Conservation (phyloP, 2,113 vertebrate species). For the Mus musculus region DNA sequence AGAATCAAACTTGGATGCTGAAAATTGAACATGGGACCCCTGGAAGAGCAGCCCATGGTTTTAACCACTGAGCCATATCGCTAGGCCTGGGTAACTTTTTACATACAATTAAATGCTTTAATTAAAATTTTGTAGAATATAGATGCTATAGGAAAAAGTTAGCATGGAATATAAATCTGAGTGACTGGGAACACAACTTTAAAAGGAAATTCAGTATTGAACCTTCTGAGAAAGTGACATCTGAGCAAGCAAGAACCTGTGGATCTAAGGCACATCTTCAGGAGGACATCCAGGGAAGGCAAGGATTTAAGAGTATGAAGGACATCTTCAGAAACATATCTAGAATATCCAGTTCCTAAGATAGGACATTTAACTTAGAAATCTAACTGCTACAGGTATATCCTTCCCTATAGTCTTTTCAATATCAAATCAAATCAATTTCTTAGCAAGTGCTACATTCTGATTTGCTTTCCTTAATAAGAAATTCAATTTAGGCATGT, state of each 20-base stretch:
- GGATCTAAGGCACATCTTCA: neutral
- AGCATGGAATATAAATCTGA: neutral
- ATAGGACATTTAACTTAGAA: neutral
- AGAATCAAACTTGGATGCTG: neutral
- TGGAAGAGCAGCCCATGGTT: too few species aligned
- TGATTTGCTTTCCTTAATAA: constrained; percentile 6
- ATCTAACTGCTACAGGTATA: neutral
- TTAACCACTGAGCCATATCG: neutral
- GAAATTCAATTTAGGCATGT: neutral
- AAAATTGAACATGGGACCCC: neutral
- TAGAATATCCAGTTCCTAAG: neutral
- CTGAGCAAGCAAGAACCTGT: neutral
- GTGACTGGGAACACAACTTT: neutral
- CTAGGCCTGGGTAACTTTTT: neutral
- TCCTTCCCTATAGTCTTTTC: neutral
- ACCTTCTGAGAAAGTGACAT: neutral
- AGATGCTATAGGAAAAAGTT: neutral
- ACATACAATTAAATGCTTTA: neutral
- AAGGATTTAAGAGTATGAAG: neutral
- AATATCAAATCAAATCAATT: neutral
- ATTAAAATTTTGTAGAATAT: neutral
- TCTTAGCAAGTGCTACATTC: neutral
- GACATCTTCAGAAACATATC: neutral
- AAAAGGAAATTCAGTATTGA: neutral
- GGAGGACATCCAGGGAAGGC: neutral